A percentile compares a stretch with the other conserved stretches of the same genome.
phyloP scores from a whole-genome alignment of 1,140 invertebrate genomes.

The Polyergus mexicanus region DNA sequence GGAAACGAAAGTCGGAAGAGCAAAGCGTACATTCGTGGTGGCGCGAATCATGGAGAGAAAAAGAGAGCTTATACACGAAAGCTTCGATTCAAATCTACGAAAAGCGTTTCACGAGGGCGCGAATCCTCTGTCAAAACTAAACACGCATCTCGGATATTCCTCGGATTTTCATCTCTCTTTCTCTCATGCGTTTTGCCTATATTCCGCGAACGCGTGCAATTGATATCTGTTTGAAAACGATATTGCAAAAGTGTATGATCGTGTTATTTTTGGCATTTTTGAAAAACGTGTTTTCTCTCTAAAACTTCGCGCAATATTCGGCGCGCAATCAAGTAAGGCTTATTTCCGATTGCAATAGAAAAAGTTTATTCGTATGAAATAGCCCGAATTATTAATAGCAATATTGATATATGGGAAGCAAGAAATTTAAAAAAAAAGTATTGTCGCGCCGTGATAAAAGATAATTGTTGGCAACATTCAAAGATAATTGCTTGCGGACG shows the following conservation, averaged over 20 bases:
- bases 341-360: conserved; percentile 13
- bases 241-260: conserved; percentile 32
- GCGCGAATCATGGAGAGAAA: conserved; percentile 61
- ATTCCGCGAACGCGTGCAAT: neutral
- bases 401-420: too few species aligned
- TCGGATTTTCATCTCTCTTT: neutral
- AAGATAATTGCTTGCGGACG: conserved; percentile 53
- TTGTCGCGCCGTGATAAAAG: neutral
- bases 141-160: conserved; percentile 39
- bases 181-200: neutral
- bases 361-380: neutral
- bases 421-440: neutral
- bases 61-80: conserved; percentile 33
- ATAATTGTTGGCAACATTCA: conserved; percentile 38
- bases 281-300: neutral
- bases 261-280: conserved; percentile 44
- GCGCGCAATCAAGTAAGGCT: neutral
- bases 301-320: neutral
- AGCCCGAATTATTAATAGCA: neutral
- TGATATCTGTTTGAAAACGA: conserved; percentile 48
- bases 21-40: conserved; percentile 50
- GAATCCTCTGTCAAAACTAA: conserved; percentile 58
- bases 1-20: conserved; percentile 39
- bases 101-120: conserved; percentile 52
- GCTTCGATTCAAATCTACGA: conserved; percentile 64